Evolutionary conservation across 2,888 invertebrate species (phyloP).

Genomic region (Meteorus cinctellus): DNA sequence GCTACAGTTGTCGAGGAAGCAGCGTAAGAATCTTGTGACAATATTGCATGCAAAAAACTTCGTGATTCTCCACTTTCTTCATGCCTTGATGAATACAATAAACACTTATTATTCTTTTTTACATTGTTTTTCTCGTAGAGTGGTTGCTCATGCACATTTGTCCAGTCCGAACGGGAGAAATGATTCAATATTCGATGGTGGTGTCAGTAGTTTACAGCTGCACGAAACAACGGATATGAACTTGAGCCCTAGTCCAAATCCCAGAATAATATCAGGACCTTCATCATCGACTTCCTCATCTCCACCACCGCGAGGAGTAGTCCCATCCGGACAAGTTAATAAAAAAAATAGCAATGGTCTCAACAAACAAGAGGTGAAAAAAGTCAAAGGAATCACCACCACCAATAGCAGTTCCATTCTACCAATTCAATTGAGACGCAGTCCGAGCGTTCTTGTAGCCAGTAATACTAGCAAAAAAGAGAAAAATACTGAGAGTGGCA

Average conservation of each 20-base stretch:
- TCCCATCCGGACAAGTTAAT: slow-evolving; percentile 46
- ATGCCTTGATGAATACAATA: background rate
- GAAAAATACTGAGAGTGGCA: slow-evolving; percentile 79
- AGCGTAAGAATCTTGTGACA: slow-evolving; percentile 78
- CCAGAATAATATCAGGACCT: slow-evolving; percentile 66
- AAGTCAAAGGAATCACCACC: slow-evolving; percentile 58
- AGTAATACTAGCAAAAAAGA: slow-evolving; percentile 79
- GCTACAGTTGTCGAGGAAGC: slow-evolving; percentile 91
- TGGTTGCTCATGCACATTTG: slow-evolving; percentile 68
- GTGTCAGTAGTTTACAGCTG: slow-evolving; percentile 62
- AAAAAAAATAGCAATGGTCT: slow-evolving; percentile 65
- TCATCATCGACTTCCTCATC: slow-evolving; percentile 69
- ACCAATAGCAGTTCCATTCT: slow-evolving; percentile 59
- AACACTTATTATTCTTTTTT: background rate
- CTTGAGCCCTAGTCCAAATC: slow-evolving; percentile 69
- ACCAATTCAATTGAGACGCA: slow-evolving; percentile 64
- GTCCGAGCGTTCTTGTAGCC: slow-evolving; percentile 65
- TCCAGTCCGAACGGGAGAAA: slow-evolving; percentile 59
- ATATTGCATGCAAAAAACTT: background rate
- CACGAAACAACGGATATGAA: slow-evolving; percentile 66
- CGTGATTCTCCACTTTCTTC: no score
- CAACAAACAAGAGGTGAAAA: slow-evolving; percentile 67
- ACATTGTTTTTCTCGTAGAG: slow-evolving; percentile 58
- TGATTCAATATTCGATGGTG: slow-evolving; percentile 68
- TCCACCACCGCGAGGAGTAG: slow-evolving; percentile 59